phyloP scores from a whole-genome alignment of 2,113 vertebrate species.

The Elephantulus edwardii region DNA sequence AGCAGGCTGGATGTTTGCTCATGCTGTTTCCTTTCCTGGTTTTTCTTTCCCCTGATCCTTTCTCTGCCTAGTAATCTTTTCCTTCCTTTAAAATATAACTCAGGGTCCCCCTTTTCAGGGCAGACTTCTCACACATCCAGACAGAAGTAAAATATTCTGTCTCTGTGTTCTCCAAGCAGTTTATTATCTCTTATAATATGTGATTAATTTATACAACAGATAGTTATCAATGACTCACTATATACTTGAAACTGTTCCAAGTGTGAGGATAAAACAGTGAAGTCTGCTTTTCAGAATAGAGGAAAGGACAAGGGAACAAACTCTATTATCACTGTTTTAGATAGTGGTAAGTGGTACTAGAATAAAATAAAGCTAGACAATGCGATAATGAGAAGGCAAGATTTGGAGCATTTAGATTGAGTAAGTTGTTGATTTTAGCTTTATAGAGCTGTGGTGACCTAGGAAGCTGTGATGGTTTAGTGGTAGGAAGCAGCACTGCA shows the following conservation, averaged over 20 bases:
- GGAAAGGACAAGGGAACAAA: neutral
- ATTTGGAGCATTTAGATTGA: neutral
- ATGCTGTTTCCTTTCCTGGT: neutral
- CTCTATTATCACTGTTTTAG: neutral
- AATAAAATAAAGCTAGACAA: too few species aligned
- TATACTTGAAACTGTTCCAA: neutral
- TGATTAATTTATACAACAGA: neutral
- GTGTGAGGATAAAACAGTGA: neutral
- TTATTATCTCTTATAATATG: neutral
- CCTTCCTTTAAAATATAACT: conserved; percentile 1
- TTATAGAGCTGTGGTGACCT: too few species aligned
- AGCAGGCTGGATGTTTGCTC: neutral
- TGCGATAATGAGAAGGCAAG: neutral
- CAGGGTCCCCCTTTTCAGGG: neutral
- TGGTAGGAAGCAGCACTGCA: too few species aligned
- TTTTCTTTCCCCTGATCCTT: neutral
- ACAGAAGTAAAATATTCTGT: neutral
- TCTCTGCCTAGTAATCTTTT: neutral
- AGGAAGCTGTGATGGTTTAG: too few species aligned
- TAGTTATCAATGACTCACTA: neutral
- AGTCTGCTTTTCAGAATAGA: neutral
- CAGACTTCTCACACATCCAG: neutral
- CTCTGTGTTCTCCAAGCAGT: neutral
- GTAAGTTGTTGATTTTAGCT: neutral
- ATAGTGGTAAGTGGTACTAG: neutral